Evolutionary conservation across 2,113 vertebrate species (phyloP).

Genomic region (Gobio gobio): DNA sequence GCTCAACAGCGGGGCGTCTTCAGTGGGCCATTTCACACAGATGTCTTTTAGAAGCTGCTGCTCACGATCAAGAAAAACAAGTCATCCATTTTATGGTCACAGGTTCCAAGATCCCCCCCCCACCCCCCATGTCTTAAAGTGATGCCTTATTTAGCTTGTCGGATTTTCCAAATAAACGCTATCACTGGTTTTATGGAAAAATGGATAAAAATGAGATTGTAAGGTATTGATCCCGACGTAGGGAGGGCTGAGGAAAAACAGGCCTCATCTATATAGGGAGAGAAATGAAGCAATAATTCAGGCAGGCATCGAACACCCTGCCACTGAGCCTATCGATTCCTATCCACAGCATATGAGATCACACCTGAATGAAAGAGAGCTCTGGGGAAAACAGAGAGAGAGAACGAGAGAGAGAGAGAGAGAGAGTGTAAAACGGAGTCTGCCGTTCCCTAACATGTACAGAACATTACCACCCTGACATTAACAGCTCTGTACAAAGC

Average conservation of each 20-base stretch:
- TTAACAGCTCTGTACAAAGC: slow-evolving; percentile 86
- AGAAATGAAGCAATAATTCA: slow-evolving; percentile 99
- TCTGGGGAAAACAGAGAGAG: slow-evolving; percentile 58
- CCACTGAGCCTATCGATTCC: slow-evolving; percentile 90
- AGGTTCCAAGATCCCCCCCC: slow-evolving; percentile 71
- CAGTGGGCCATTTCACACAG: slow-evolving; percentile 43
- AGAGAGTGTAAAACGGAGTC: slow-evolving; percentile 7
- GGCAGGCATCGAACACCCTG: slow-evolving; percentile 89
- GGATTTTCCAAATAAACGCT: slow-evolving; percentile 99
- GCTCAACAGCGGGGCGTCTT: slow-evolving; percentile 48
- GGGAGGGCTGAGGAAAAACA: slow-evolving; percentile 83
- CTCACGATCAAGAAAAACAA: slow-evolving; percentile 67
- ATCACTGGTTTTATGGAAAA: slow-evolving; percentile 99
- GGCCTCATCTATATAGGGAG: slow-evolving; percentile 95
- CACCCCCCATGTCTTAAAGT: slow-evolving; percentile 72
- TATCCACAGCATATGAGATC: slow-evolving; percentile 80
- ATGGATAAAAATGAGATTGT: slow-evolving; percentile 95
- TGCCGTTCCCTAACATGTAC: slow-evolving; percentile 48
- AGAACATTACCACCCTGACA: slow-evolving; percentile 84
- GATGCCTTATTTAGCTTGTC: slow-evolving; percentile 96
- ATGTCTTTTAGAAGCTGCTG: slow-evolving; percentile 57
- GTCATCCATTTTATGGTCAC: slow-evolving; percentile 78
- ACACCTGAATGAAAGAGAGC: slow-evolving; percentile 73
- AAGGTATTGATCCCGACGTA: slow-evolving; percentile 87
- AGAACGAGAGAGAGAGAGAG: slow-evolving; percentile 52